Evolutionary conservation across 2,888 invertebrate species (phyloP).

Genomic region (Eledona agricola): DNA sequence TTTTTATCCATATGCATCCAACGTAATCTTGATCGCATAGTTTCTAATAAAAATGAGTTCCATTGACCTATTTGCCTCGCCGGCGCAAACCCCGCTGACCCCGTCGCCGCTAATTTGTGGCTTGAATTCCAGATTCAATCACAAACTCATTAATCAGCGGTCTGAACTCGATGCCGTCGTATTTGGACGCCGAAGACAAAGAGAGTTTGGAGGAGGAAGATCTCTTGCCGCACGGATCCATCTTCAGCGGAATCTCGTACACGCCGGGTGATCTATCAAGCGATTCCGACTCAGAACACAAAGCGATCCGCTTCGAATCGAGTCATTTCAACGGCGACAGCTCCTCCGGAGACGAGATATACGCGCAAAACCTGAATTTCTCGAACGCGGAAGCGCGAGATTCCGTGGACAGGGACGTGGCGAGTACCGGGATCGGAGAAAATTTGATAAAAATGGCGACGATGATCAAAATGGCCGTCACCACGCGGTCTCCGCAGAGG

Average conservation of each 20-base stretch:
- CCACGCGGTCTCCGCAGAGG: conserved; percentile 28
- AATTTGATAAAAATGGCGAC: conserved; percentile 40
- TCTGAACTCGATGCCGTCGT: conserved; percentile 58
- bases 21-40: no score
- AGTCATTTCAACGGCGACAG: conserved; percentile 60
- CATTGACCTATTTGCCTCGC: conserved; percentile 3
- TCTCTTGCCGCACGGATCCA: conserved; percentile 48
- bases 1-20: no score
- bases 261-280: conserved; percentile 53
- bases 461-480: conserved; percentile 38
- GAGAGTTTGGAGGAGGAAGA: conserved; percentile 59
- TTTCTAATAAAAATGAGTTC: neutral
- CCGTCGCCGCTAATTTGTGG: conserved; percentile 1
- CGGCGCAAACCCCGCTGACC: no score
- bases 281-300: conserved; percentile 58
- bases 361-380: conserved; percentile 55
- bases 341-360: conserved; percentile 57
- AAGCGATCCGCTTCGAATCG: conserved; percentile 59
- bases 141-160: conserved; percentile 57
- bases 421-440: conserved; percentile 27
- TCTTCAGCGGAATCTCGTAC: conserved; percentile 30
- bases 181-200: conserved; percentile 56
- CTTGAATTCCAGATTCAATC: conserved; percentile 52
- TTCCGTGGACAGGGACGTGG: conserved; percentile 25
- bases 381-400: conserved; percentile 41